Evolutionary conservation across 64 coral and sea anemone species (phyloP), one percentile per base, ranked within the genome.

Genomic region (Pocillopora damicornis): DNA sequence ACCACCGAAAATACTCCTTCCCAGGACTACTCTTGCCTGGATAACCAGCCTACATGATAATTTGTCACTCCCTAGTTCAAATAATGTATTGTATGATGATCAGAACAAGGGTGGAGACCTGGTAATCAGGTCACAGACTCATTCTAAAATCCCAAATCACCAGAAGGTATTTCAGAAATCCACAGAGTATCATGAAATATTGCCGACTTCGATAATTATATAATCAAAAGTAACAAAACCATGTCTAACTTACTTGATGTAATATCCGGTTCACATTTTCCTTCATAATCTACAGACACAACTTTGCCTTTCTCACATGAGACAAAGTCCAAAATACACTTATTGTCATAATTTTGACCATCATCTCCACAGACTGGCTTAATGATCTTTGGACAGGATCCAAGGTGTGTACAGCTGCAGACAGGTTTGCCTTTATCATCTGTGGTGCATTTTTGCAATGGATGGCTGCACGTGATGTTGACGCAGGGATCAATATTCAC

Each of bases 281-380:
- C 91, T 45, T 67, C 12, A 13, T 82, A 74, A 9, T 63, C 64
- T 23, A 88, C 86, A 22, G 58, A 83, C 9, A 93, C 64, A 26
- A 82, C 51, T 77, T 81, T 89, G 71, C 74, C 73, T 61, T 30
- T 76, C 61, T 78, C n/a, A 77, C 92, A 93, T 75, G 75, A 38
- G 6, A 73, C 51, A 18, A 38, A 15, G 14, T 89, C 75, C 92
- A 93, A 89, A n/a, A 62, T 85, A 45, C 87, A 88, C 57, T 25
- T 59, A 37, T 76, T 93, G 37, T 79, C 37, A 35, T 93, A 93
- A 11, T 79, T 93, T 62, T 93, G 18, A 6, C 87, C 79, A 73
- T 93, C 87, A 35, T 87, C 76, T 63, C 75, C 92, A 86, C 92
- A 93, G 38, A 89, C 79, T 22, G 92, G 92, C 5, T 51, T 15